Base-by-base conservation (phyloP, 1,140 invertebrate species). In the Diabrotica undecimpunctata region DNA sequence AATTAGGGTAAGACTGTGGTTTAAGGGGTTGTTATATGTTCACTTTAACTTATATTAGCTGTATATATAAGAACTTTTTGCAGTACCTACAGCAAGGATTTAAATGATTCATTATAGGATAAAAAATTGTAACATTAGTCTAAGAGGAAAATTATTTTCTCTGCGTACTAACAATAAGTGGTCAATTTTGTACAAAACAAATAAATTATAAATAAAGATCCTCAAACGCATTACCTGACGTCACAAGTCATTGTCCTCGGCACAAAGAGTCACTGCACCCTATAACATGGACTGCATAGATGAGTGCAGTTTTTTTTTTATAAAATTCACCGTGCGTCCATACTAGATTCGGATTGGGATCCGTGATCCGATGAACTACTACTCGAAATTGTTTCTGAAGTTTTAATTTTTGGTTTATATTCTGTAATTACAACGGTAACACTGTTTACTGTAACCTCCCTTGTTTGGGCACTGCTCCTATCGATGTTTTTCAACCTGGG, bases 351-450 rank as follows among this genome's bases (percentile, higher is more conserved):
- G 9, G 85, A 84, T 35, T 87, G 84, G 65, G 84, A 85, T 25
- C 84, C 84, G 70, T 84, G 84, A 70, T 86, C 84, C 7, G 85
- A 86, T 7, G 84, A 85, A 58, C 83, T 83, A 66, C 82, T 83
- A 74, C 84, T 86, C 7, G 83, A 82, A 46, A 81, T 81, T 12
- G 83, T 83, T 62, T 84, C 82, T 65, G 84, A 78, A 11, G 79
- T 81, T 67, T 85, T 85, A 68, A 83, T 82, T 83, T 96, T 96
- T 58, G 93, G 92, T 79, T 96, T 93, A 80, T 96, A 98, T 80
- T 98, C 96, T 53, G 95, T 98, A 72, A 98, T 96, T 58, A 96
- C 88, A 50, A 98, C 95, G 14, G 96, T 98, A 37, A 98, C 93
- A 77, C 95, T 95, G 76, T 96, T 96, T 0, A 97, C 95, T 41